These are phyloP conservation scores for Syngnathoides biaculeatus DNA, from an alignment of 2,113 vertebrate species.

Conservation along the genomic window DNA sequence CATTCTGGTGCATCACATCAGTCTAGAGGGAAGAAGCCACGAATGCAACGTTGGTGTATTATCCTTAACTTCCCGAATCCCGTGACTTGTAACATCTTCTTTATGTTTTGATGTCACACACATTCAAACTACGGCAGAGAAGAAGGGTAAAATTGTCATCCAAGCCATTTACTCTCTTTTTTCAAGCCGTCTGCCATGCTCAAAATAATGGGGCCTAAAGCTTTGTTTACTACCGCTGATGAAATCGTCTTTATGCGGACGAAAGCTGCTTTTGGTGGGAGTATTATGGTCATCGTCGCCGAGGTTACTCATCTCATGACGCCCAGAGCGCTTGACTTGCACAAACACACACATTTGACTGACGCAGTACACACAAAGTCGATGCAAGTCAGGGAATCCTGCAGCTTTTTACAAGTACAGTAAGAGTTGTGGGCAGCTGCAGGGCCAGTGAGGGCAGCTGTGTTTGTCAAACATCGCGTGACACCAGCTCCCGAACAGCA, in stretches of 20 bases:
- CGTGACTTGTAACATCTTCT: too few relatives aligned
- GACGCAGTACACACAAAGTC: conserved; percentile 15
- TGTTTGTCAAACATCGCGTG: conserved; percentile 77
- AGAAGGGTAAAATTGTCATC: too few relatives aligned
- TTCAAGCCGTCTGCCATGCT: too few relatives aligned
- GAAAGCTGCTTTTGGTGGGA: conserved; percentile 9
- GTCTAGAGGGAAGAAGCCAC: conserved; percentile 70
- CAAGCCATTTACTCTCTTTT: too few relatives aligned
- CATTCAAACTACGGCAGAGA: too few relatives aligned
- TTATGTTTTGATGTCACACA: too few relatives aligned
- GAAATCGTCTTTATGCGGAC: conserved; percentile 8
- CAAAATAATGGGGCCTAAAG: too few relatives aligned
- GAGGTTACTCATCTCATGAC: conserved; percentile 19
- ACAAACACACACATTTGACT: conserved; percentile 5
- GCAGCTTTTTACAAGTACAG: conserved; percentile 30
- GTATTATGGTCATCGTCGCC: conserved; percentile 7
- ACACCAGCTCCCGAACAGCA: conserved; percentile 65
- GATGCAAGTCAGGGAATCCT: conserved; percentile 8
- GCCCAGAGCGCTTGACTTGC: conserved; percentile 10
- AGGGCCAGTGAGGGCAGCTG: conserved; percentile 64
- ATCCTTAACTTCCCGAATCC: background rate
- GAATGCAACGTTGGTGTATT: background rate
- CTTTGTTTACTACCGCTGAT: background rate
- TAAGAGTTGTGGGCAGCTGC: conserved; percentile 45
- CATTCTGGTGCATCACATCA: conserved; percentile 95